phyloP scores from a whole-genome alignment of 2,888 invertebrate genomes.

The Nycteola revayana region DNA sequence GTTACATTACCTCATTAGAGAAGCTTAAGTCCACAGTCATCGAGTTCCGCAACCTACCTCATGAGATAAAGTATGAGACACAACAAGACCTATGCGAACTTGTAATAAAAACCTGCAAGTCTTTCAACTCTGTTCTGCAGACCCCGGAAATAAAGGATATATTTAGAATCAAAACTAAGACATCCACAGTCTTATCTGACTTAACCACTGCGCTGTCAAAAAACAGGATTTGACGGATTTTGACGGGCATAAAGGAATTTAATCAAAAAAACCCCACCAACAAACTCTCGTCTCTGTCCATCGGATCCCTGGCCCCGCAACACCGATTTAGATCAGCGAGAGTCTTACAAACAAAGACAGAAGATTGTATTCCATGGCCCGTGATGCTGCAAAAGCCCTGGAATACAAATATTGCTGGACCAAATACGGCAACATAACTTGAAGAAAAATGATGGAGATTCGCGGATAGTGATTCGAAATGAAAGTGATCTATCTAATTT shows the following conservation, averaged over 20 bases:
- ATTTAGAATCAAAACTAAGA: background rate
- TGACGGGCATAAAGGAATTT: background rate
- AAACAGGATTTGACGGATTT: background rate
- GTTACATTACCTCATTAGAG: background rate
- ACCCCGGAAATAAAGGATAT: background rate
- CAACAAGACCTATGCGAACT: background rate
- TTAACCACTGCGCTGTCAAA: background rate
- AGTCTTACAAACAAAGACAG: background rate
- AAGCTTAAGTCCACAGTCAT: constrained; percentile 3
- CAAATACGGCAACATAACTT: constrained; percentile 3
- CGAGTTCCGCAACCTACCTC: constrained; percentile 3
- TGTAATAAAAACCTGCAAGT: background rate
- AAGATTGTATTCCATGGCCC: background rate
- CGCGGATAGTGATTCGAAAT: background rate
- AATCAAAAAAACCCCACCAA: background rate
- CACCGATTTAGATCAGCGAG: background rate
- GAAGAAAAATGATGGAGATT: background rate
- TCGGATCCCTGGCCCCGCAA: background rate
- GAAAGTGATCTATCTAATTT: background rate
- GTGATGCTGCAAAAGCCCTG: background rate
- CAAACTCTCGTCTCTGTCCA: background rate
- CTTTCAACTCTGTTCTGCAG: background rate
- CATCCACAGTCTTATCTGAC: background rate
- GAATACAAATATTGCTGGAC: background rate
- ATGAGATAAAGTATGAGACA: background rate